Conservation (phyloP, 2,888 invertebrate species). For the Polymixis lichenea region DNA sequence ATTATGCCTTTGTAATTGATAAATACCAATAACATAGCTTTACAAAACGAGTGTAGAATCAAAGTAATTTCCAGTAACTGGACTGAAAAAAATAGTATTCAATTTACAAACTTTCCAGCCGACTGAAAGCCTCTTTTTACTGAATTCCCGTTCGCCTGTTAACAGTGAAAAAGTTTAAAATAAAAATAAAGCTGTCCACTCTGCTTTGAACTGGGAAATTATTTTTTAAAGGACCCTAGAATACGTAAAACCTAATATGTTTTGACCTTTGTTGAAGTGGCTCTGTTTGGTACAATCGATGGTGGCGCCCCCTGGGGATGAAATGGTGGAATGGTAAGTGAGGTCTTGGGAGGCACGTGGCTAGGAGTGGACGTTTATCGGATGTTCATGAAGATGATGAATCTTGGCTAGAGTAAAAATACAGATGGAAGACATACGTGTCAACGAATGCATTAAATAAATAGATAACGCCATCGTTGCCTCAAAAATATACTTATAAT, state of each 20-base stretch:
- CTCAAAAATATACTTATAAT: neutral
- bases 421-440: neutral
- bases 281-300: constrained; percentile 12
- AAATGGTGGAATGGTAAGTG: neutral
- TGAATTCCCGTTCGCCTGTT: constrained; percentile 48
- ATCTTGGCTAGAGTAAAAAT: no score
- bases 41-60: constrained; percentile 11
- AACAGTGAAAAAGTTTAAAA: constrained; percentile 51
- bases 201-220: constrained; percentile 46
- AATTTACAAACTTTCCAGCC: constrained; percentile 47
- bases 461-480: neutral
- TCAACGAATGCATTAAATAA: no score
- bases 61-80: constrained; percentile 32
- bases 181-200: constrained; percentile 53
- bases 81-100: constrained; percentile 50
- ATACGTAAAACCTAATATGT: constrained; percentile 56
- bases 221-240: constrained; percentile 57
- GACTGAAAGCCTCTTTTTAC: constrained; percentile 45
- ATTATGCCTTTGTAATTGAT: neutral
- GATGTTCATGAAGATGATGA: neutral
- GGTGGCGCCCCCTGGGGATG: constrained; percentile 2
- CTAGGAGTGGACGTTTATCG: neutral
- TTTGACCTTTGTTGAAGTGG: constrained; percentile 59
- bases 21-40: constrained; percentile 10
- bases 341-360: neutral